These are phyloP conservation scores for Phoxinus phoxinus DNA, from an alignment of 2,113 vertebrate genomes.

Conservation along the genomic window DNA sequence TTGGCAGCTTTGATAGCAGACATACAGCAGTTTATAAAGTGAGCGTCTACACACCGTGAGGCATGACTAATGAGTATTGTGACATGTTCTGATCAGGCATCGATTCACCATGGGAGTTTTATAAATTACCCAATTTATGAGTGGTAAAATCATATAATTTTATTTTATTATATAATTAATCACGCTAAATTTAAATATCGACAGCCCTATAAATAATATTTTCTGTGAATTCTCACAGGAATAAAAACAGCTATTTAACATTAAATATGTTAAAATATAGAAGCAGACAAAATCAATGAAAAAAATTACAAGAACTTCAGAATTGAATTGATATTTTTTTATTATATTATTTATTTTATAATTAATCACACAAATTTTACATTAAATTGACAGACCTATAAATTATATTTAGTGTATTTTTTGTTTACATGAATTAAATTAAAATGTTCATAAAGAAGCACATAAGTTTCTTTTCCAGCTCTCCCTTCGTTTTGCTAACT, in stretches of 20 bases:
- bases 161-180: not conserved
- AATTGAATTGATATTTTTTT: not conserved
- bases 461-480: not conserved
- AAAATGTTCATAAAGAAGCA: not conserved
- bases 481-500: not conserved
- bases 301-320: not conserved
- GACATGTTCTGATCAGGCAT: slow-evolving; percentile 25
- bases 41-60: not conserved
- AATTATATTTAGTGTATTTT: not conserved
- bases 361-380: not conserved
- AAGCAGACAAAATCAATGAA: not conserved
- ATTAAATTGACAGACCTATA: not conserved
- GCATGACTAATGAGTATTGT: slow-evolving; percentile 27
- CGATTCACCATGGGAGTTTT: slow-evolving; percentile 1
- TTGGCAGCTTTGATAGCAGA: not conserved
- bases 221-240: not conserved
- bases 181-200: too few relatives aligned
- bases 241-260: not conserved
- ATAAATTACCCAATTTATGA: slow-evolving; percentile 22
- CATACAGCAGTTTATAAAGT: not conserved
- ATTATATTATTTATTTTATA: not conserved
- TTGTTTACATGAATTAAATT: not conserved
- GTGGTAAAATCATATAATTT: not conserved
- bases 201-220: not conserved
- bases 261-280: not conserved